Evolutionary conservation across 2,113 vertebrate species (phyloP), one percentile per base, ranked within the genome.

Genomic region (Spilogale gracilis): DNA sequence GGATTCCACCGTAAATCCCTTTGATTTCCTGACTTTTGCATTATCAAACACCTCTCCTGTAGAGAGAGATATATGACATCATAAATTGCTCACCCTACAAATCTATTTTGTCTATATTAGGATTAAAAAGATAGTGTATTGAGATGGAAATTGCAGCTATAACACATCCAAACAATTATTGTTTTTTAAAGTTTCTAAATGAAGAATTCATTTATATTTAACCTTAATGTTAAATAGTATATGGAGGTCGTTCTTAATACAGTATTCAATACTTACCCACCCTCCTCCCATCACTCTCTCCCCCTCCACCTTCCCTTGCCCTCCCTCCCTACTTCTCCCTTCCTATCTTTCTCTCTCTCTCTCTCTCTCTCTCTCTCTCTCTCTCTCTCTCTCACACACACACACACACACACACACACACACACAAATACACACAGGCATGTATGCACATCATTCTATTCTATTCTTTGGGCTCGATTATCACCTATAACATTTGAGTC

Each of bases 151-250:
- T 67, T 43, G 11, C 48, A 94, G 16, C 45, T 50, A 27, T 23
- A 84, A 45, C 18, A 63, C 23, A 92, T 5, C 25, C 12, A 43
- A 84, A 79, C 50, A 89, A 67, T 20, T 81, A 65, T 6, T 73
- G 83, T 27, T 25, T 30, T 92, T 79, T 89, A 20, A 94, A 84
- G 32, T 91, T 86, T 73, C 13, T 86, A 43, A 63, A 25, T 89
- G 67, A 81, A 89, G 58, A 52, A 89, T 79, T 91, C 32, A 69
- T 74, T 67, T 76, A 91, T 9, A 86, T 83, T 95, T 92, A 91
- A 86, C 1, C 18, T 96, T 81, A 81, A 45, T n/a, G 43, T 89
- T 95, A 71, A 92, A 32, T 50, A 74, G 9, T 80, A 5, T 61
- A 74, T 90, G 25, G 52, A 89, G 11, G 4, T 30, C 71, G 21